Base-by-base conservation (phyloP, 2,888 invertebrate genomes). In the Amiota minor region DNA sequence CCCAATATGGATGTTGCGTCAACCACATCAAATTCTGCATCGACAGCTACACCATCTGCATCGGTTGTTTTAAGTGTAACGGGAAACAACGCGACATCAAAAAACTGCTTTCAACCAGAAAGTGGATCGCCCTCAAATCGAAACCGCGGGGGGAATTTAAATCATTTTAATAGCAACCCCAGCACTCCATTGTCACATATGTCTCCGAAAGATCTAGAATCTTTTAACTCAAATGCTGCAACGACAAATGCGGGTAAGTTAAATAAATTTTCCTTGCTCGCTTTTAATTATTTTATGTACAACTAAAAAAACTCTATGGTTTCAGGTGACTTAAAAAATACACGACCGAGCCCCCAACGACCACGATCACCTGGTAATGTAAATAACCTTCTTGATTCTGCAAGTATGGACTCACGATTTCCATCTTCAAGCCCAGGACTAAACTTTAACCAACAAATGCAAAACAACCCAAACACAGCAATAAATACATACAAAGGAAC, bases 161-260 rank as follows among this genome's bases (percentile, higher is more conserved):
- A 92, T 87, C 92, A 93, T 80, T 81, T 87, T 16, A 88, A 84
- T 62, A 94, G 94, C 81, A 94, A 94, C 89, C 94, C 94, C 11
- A 92, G 93, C 71, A 94, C 94, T 45, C 94, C 94, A 0, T 92
- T 94, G 11, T 91, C 92, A 67, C 92, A 93, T 88, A 88, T 92
- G 75, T 93, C 93, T 20, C 92, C 93, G 47, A 92, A 90, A 82
- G 90, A 90, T 78, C 78, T 89, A 47, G 89, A 89, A 16, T 56
- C 81, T 4, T 84, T 82, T 59, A 80, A 75, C 35, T 70, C 70
- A 46, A 76, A 16, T 75, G 18, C 73, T 46, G 16, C n/a, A 16
- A 18, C 16, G 6, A 16, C n/a, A 18, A 56, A 16, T 20, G 14
- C 59, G 20, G 59, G 59, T 59, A 18, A 9, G 59, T 53, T 14